Conservation (phyloP, 2,888 invertebrate species). For the Apotomis betuletana region DNA sequence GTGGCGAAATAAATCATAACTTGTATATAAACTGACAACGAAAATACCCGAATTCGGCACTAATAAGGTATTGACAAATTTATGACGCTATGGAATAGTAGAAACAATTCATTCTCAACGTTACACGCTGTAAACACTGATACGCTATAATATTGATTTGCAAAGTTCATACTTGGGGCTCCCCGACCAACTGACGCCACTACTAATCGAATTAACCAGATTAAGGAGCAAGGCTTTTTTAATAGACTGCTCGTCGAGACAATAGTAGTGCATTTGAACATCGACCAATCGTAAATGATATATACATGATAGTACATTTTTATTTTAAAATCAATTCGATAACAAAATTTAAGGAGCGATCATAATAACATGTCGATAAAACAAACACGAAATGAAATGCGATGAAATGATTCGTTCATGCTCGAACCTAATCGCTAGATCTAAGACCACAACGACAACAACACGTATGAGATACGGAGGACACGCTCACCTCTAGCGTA, state of each 20-base stretch:
- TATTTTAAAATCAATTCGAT: background rate
- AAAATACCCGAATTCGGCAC: slow-evolving; percentile 1
- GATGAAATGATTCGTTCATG: slow-evolving; percentile 36
- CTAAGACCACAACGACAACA: slow-evolving; percentile 42
- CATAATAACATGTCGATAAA: slow-evolving; percentile 23
- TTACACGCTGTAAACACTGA: slow-evolving; percentile 51
- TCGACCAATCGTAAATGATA: background rate
- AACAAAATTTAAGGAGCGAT: slow-evolving; percentile 16
- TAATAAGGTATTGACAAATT: slow-evolving; percentile 3
- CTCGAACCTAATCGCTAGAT: slow-evolving; percentile 35
- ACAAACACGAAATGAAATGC: slow-evolving; percentile 26
- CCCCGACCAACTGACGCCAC: slow-evolving; percentile 54
- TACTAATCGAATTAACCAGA: slow-evolving; percentile 47
- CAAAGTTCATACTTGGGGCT: slow-evolving; percentile 54
- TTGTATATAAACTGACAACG: background rate
- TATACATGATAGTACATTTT: slow-evolving; percentile 1
- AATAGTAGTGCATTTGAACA: slow-evolving; percentile 1
- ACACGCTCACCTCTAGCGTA: slow-evolving; percentile 88
- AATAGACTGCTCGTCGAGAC: slow-evolving; percentile 8
- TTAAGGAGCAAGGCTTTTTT: slow-evolving; percentile 30
- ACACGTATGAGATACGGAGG: slow-evolving; percentile 40
- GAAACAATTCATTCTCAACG: slow-evolving; percentile 22
- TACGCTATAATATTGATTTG: slow-evolving; percentile 62
- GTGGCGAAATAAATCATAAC: background rate
- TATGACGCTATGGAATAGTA: slow-evolving; percentile 20